Evolutionary conservation across 1,140 invertebrate species (phyloP), one percentile per base, ranked within the genome.

Genomic region (Liolophura sinensis): DNA sequence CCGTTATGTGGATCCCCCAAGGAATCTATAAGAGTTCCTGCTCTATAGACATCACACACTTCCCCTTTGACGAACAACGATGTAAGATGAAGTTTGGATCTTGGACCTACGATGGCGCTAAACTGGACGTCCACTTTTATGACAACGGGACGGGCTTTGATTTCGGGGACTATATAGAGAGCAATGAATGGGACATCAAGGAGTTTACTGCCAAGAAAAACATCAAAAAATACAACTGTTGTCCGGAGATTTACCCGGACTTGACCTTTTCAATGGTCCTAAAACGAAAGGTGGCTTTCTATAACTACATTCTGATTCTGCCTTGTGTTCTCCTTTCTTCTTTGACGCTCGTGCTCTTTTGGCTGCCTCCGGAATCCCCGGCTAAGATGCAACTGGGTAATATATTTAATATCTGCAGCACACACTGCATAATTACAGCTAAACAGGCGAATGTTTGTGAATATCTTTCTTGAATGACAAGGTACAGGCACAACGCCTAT

Each of bases 11-110:
- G 96, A 96, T 97, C 79, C 96, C 96, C 47, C 96, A 96, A 57
- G 97, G 97, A 9, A 98, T 99, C 80, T 99, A 98, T 83, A 99
- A 99, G 84, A 97, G 95, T 16, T 98, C 95, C 12, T 99, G 97
- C 71, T 75, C 73, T 60, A 85, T 84, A 65, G 95, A 98, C 82
- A 84, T 81, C 60, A 78, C 75, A 52, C 76, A 81, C 61, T 85
- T 85, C 71, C 83, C 84, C 3, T 85, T 85, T 71, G 84, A 85
- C 65, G 68, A 77, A 5, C 84, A 85, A 66, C 74, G 61, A 24
- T 85, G 84, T 64, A 64, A 76, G 18, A 70, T 85, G 60, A 84
- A 85, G 64, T 85, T 85, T 68, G 83, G 84, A 20, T 79, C 78
- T 7, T 85, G 84, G 84, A 84, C 83, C 11, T 84, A 84, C 67